Base-by-base conservation (phyloP, 2,797 vertebrate genomes). In the Ispidina lecontei region DNA sequence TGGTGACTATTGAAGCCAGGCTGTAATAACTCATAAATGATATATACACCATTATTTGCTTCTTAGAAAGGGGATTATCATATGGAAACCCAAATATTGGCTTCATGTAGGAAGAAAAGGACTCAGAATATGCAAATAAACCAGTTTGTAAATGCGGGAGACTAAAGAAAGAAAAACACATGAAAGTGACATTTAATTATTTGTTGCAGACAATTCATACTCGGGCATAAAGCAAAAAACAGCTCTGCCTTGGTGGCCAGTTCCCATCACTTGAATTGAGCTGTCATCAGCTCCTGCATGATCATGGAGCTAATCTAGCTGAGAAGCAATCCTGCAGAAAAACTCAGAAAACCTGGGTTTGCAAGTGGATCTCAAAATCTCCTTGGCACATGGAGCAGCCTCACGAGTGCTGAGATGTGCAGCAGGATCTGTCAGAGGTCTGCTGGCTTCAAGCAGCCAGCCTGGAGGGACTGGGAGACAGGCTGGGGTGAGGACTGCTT, bases 21-120 rank as follows among this genome's bases (percentile, higher is more conserved):
- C 54, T 82, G 58, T 65, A 92, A 88, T 35, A 74, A 67, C 59
- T 93, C 63, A 95, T 93, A 64, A 94, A 93, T 94, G 90, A 81
- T 95, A 91, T 47, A 94, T 94, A 69, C 62, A 74, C 51, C 68
- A 51, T 87, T 94, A 77, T 94, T 94, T 95, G 67, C 44, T 81
- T 92, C 54, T 79, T 88, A 33, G 39, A 41, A 75, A 81, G 35
- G 28, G 60, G 68, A 92, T 96, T 96, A 94, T 8, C 35, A 25
- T 43, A 78, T 46, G n/a, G 90, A 95, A 85, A 16, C 26, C 58
- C 63, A 81, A 72, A 81, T 70, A 91, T 7, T 62, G 37, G 8
- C 56, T 88, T 64, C 70, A 60, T 7, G 29, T 37, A 73, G 9
- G 60, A 29, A 73, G 74, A 87, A 84, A 29, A 28, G 9, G 29